Percentiles rank a stretch among this genome's conserved stretches.
Evolutionary conservation across 2,113 vertebrate species (phyloP).

Genomic region (Ameiurus melas): DNA sequence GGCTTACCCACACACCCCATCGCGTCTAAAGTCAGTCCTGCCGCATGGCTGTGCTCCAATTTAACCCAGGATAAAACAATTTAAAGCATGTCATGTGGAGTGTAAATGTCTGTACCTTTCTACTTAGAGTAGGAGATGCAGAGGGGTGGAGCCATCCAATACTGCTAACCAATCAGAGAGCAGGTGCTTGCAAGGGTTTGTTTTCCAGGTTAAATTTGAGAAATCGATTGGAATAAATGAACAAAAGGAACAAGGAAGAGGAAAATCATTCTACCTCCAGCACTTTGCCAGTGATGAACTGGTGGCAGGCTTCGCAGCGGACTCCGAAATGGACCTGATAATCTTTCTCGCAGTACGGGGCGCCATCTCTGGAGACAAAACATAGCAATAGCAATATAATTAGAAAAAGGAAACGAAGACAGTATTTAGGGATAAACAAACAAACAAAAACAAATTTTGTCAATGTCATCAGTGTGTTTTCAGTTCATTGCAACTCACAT

Average conservation of each 20-base stretch:
- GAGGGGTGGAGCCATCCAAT: neutral
- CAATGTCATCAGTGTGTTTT: too few species aligned
- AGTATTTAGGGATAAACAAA: neutral
- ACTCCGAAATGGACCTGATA: conserved; percentile 94
- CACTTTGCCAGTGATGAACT: conserved; percentile 95
- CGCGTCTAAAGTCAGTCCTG: conserved; percentile 4
- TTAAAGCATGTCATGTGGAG: neutral
- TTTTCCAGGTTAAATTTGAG: neutral
- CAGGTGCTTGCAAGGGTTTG: neutral
- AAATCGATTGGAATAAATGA: neutral
- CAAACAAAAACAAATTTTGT: too few species aligned
- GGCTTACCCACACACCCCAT: conserved; percentile 4
- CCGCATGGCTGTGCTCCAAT: neutral
- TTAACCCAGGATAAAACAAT: neutral
- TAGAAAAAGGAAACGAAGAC: neutral
- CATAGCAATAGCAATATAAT: neutral
- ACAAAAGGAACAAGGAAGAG: neutral
- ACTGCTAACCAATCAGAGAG: neutral
- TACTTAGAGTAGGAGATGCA: neutral
- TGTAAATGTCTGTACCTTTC: neutral
- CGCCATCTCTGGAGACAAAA: conserved; percentile 78
- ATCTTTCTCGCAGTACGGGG: conserved; percentile 94
- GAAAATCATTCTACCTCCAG: conserved; percentile 81
- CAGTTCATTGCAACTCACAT: too few species aligned
- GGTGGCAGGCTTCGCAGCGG: conserved; percentile 89